Evolutionary conservation across 2,797 vertebrate genomes (phyloP).

Genomic region (Sebastes umbrosus): DNA sequence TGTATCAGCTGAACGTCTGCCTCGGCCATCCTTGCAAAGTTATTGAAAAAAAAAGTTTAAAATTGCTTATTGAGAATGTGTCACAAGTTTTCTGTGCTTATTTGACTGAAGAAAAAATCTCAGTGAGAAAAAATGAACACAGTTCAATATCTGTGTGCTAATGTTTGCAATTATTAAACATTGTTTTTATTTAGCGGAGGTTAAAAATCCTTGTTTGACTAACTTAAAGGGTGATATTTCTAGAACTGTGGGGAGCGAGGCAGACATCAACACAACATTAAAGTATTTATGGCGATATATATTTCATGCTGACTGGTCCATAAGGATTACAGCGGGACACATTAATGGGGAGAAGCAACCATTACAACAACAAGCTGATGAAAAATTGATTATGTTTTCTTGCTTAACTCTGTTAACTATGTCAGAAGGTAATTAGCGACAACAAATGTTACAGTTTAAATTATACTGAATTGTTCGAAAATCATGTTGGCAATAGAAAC

Average conservation of each 20-base stretch:
- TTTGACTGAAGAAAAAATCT: slow-evolving; percentile 9
- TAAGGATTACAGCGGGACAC: slow-evolving; percentile 81
- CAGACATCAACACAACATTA: slow-evolving; percentile 78
- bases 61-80: slow-evolving; percentile 43
- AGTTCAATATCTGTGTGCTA: neutral
- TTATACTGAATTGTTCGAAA: slow-evolving; percentile 41
- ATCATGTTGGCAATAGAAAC: slow-evolving; percentile 5
- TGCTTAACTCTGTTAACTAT: slow-evolving; percentile 80
- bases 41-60: slow-evolving; percentile 66
- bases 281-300: slow-evolving; percentile 85
- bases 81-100: slow-evolving; percentile 31
- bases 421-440: slow-evolving; percentile 75
- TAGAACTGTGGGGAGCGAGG: slow-evolving; percentile 53
- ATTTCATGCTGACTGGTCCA: slow-evolving; percentile 86
- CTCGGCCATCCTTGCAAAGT: slow-evolving; percentile 82
- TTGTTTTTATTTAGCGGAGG: neutral
- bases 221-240: slow-evolving; percentile 41
- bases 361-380: slow-evolving; percentile 82
- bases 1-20: slow-evolving; percentile 88
- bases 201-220: slow-evolving; percentile 29
- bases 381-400: slow-evolving; percentile 83
- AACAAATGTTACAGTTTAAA: slow-evolving; percentile 58
- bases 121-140: neutral
- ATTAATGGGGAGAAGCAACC: slow-evolving; percentile 83
- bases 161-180: slow-evolving; percentile 5